Percentiles rank a stretch among this genome's conserved stretches.
Conservation (phyloP, 2,113 vertebrate species). For the Dasyornis broadbenti region DNA sequence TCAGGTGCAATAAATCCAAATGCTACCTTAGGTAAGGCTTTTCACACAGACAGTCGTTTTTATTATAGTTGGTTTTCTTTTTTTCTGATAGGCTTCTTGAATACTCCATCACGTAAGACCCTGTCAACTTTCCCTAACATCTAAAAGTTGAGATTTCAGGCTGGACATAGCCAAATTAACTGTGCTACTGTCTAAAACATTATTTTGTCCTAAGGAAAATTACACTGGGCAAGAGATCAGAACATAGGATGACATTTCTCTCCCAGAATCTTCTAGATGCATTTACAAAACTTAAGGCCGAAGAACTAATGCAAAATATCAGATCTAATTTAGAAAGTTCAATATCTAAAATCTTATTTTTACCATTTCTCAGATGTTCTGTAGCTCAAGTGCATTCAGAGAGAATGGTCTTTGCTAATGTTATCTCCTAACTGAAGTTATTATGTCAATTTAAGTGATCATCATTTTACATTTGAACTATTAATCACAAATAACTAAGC, state of each 20-base stretch:
- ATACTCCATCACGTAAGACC: not conserved
- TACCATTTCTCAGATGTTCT: not conserved
- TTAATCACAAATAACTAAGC: not conserved
- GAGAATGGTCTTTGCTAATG: not conserved
- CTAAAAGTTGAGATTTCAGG: not conserved
- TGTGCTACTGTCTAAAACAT: not conserved
- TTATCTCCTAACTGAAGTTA: not conserved
- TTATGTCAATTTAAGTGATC: not conserved
- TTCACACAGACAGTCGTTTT: not conserved
- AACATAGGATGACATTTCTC: not conserved
- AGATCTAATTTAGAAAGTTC: not conserved
- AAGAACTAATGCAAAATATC: not conserved
- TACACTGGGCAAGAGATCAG: not conserved
- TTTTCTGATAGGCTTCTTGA: not conserved
- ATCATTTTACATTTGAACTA: not conserved
- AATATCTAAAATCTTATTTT: not conserved
- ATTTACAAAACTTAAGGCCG: not conserved
- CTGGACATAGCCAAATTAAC: not conserved
- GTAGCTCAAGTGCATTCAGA: not conserved
- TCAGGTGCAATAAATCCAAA: not conserved
- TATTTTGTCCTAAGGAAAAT: not conserved
- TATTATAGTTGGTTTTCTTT: not conserved
- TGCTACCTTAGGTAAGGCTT: not conserved
- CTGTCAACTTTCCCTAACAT: not conserved
- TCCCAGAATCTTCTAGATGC: not conserved